Evolutionary conservation across 2,797 vertebrate genomes (phyloP).

Genomic region (Emys orbicularis): DNA sequence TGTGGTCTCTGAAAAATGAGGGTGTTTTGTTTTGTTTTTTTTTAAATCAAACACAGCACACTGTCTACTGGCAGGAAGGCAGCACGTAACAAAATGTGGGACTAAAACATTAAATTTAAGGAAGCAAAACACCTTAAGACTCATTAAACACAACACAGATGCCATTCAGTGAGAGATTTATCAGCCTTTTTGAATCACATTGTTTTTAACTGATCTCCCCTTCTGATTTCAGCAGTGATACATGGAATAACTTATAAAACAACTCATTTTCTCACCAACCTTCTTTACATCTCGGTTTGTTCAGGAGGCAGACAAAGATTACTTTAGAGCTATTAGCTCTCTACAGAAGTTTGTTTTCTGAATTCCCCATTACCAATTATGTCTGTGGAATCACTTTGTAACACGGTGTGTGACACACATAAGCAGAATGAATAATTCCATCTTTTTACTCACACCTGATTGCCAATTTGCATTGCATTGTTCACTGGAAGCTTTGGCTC

Average conservation of each 20-base stretch:
- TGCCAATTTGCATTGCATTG: slow-evolving; percentile 20
- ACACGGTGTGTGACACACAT: rapidly evolving
- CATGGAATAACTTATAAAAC: background rate
- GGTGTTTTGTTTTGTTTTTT: background rate
- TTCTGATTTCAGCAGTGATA: background rate
- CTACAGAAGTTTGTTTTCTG: slow-evolving; percentile 22
- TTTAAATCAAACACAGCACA: background rate
- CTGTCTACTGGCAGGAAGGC: background rate
- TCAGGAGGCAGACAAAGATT: background rate
- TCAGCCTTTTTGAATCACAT: background rate
- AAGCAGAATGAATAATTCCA: background rate
- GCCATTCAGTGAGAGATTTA: background rate
- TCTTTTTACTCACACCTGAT: slow-evolving; percentile 3
- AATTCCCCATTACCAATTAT: background rate
- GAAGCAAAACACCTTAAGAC: background rate
- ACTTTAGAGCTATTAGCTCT: background rate
- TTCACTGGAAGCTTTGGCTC: background rate
- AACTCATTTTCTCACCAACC: background rate
- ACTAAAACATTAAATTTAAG: background rate
- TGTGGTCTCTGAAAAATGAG: background rate
- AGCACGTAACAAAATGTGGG: background rate
- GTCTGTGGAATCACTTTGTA: slow-evolving; percentile 15
- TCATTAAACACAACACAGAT: background rate
- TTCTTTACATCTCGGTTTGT: background rate
- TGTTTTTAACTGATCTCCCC: background rate